phyloP scores from a whole-genome alignment of 2,113 vertebrate species.

The Gorsachius goisagi region DNA sequence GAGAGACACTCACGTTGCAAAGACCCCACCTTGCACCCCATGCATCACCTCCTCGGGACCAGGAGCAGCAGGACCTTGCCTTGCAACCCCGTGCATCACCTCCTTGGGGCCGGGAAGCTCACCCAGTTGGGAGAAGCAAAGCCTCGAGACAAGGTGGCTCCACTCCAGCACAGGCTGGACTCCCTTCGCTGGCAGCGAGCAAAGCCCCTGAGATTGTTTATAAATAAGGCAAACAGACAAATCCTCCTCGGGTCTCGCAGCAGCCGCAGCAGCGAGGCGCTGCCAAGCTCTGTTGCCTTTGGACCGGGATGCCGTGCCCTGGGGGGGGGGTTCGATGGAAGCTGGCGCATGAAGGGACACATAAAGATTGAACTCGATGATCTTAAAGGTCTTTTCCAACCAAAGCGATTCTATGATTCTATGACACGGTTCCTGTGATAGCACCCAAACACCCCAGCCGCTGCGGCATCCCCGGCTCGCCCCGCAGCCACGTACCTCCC shows the following conservation, averaged over 20 bases:
- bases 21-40: too few relatives aligned
- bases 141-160: not conserved
- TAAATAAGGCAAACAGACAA: not conserved
- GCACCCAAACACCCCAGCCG: rapidly evolving
- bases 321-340: rapidly evolving
- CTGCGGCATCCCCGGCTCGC: rapidly evolving
- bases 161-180: not conserved
- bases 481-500: conserved; percentile 60
- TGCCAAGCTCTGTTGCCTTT: not conserved
- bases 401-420: too few relatives aligned
- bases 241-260: not conserved
- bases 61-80: too few relatives aligned
- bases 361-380: too few relatives aligned
- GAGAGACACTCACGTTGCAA: rapidly evolving
- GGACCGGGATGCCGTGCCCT: rapidly evolving
- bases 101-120: not conserved
- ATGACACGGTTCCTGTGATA: rapidly evolving
- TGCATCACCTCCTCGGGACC: rapidly evolving
- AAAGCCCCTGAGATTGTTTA: not conserved
- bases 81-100: too few relatives aligned
- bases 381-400: too few relatives aligned
- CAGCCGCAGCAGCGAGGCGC: not conserved
- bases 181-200: not conserved
- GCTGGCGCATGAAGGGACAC: not conserved
- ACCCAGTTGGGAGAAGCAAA: not conserved